Percentiles rank a stretch among this genome's conserved stretches.
phyloP scores from a whole-genome alignment of 92 coral and sea anemone genomes.

The Zoanthus sociatus region DNA sequence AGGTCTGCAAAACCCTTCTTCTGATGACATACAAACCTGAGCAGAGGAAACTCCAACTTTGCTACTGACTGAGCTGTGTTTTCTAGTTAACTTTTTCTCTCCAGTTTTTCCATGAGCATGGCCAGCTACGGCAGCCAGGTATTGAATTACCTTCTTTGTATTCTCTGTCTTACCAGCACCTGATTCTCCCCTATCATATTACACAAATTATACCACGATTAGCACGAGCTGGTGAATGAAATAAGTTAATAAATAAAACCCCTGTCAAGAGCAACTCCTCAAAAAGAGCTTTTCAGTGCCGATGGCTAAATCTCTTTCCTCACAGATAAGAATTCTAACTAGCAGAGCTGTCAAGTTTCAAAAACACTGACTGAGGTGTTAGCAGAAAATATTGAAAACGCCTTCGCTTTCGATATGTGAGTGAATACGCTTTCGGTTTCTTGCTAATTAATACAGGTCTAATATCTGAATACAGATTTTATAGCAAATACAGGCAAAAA shows the following conservation, averaged over 20 bases:
- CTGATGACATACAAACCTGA: constrained; percentile 58
- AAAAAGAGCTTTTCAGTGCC: background rate
- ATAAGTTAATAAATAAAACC: background rate
- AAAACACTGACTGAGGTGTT: too few relatives aligned
- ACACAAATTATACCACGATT: background rate
- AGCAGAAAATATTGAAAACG: too few relatives aligned
- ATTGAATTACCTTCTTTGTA: constrained; percentile 98
- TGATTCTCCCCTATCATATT: constrained; percentile 89
- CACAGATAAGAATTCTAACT: too few relatives aligned
- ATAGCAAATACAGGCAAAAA: too few relatives aligned
- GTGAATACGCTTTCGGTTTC: too few relatives aligned
- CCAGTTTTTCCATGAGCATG: constrained; percentile 80
- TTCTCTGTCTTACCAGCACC: constrained; percentile 99
- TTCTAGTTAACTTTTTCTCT: constrained; percentile 61
- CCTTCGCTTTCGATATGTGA: too few relatives aligned
- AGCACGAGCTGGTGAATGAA: background rate
- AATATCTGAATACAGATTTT: too few relatives aligned
- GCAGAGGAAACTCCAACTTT: constrained; percentile 75
- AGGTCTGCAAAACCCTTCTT: too few relatives aligned
- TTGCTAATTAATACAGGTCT: too few relatives aligned
- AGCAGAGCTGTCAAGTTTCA: too few relatives aligned
- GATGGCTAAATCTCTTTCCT: too few relatives aligned
- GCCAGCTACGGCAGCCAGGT: constrained; percentile 97
- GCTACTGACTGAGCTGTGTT: constrained; percentile 62
- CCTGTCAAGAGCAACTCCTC: background rate